Conservation (phyloP, 1,140 invertebrate genomes). For the Tenebrio molitor region DNA sequence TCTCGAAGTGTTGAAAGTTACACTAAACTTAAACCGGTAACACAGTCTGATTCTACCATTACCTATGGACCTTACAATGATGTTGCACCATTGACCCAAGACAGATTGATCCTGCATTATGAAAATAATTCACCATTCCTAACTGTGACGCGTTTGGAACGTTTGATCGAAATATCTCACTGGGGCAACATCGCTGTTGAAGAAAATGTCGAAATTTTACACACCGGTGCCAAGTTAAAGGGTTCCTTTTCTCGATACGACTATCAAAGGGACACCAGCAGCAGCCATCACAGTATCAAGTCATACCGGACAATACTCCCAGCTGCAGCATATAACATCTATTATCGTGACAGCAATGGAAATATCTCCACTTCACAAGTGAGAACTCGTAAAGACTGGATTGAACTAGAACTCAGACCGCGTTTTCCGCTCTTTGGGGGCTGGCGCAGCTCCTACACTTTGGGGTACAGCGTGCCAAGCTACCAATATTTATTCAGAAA, state of each 20-base stretch:
- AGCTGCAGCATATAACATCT: slow-evolving; percentile 74
- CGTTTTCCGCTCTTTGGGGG: slow-evolving; percentile 98
- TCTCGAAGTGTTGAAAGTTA: slow-evolving; percentile 83
- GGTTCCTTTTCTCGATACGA: slow-evolving; percentile 97
- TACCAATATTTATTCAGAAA: slow-evolving; percentile 92
- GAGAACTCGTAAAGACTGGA: slow-evolving; percentile 87
- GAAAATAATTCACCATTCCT: slow-evolving; percentile 98
- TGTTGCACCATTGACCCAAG: slow-evolving; percentile 66
- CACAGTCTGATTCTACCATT: slow-evolving; percentile 83
- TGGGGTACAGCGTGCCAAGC: slow-evolving; percentile 97
- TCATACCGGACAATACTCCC: slow-evolving; percentile 95
- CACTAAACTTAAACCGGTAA: slow-evolving; percentile 88
- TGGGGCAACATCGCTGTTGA: slow-evolving; percentile 99
- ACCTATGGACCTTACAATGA: slow-evolving; percentile 92
- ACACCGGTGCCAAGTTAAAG: slow-evolving; percentile 93
- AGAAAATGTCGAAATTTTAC: slow-evolving; percentile 91
- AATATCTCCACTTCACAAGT: slow-evolving; percentile 99
- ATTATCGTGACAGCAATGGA: slow-evolving; percentile 91
- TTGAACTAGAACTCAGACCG: slow-evolving; percentile 95
- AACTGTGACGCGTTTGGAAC: slow-evolving; percentile 86
- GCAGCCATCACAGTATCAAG: slow-evolving; percentile 89
- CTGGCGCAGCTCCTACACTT: slow-evolving; percentile 97
- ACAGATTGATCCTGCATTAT: slow-evolving; percentile 88
- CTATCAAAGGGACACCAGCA: slow-evolving; percentile 91
- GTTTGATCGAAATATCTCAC: slow-evolving; percentile 96